Evolutionary conservation across 2,888 invertebrate genomes (phyloP), one percentile per base, ranked within the genome.

Genomic region (Cephus sareptanus): DNA sequence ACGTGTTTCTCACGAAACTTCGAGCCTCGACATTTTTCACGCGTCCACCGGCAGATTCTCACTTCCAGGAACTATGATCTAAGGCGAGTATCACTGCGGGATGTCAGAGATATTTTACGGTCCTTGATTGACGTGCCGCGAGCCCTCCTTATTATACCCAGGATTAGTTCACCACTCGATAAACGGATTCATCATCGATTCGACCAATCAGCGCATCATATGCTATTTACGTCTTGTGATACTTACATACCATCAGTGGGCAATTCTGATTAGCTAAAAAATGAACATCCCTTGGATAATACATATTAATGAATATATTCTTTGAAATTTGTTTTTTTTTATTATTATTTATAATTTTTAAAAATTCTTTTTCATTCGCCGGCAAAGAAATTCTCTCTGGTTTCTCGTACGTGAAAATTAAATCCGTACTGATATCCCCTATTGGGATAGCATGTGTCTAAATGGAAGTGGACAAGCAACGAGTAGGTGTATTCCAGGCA

Each of bases 21-120:
- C 31, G 33, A 34, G 13, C 31, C 9, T 71, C 71, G 30, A 34
- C 12, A 34, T 34, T 71, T 71, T 71, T 71, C 71, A 71, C 31
- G 71, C 12, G 33, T 71, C 31, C 33, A 71, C 12, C 33, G 13
- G 33, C 31, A 15, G 23, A 31, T 71, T 71, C 71, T 33, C 33
- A 31, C 34, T 71, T 71, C 71, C 33, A 71, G 71, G 71, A 71
- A 71, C 71, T 71, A 71, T 71, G 71, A 71, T 71, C 71, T 71
- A 71, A 71, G 71, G 33, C 30, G 31, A 71, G 33, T 11, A 71
- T 71, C 71, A 31, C 33, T 71, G 71, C 71, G 30, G 71, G 31
- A 71, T 71, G 71, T 31, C 71, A 71, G 71, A 13, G 71, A 71
- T 71, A 71, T 71, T 71, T 71, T 71, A 71, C 71, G 31, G 31